phyloP scores from a whole-genome alignment of 2,113 vertebrate species.

The Todiramphus chloris region DNA sequence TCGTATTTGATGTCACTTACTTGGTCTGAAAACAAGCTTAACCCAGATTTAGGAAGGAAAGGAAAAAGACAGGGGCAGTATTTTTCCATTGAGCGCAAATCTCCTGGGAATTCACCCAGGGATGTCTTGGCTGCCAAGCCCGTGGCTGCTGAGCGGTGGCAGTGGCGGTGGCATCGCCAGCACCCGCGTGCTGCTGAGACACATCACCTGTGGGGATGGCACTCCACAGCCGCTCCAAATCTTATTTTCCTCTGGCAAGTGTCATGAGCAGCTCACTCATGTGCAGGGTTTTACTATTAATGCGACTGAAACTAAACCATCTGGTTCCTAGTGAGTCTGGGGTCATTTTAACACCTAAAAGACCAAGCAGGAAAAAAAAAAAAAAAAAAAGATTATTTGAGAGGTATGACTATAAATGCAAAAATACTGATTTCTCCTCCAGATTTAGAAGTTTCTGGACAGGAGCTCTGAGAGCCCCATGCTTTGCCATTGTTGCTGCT shows the following conservation, averaged over 20 bases:
- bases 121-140: not conserved
- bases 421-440: not conserved
- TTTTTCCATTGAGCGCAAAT: not conserved
- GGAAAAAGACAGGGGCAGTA: not conserved
- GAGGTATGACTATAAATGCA: not conserved
- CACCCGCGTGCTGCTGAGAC: rapidly evolving
- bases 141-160: rapidly evolving
- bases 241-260: not conserved
- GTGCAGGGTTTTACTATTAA: not conserved
- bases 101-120: not conserved
- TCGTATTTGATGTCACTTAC: not conserved
- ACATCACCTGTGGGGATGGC: not conserved
- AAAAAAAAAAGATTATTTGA: not conserved
- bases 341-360: not conserved
- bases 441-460: not conserved
- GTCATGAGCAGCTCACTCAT: not conserved
- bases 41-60: not conserved
- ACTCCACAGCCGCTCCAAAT: not conserved
- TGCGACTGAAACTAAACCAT: not conserved
- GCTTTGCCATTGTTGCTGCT: not conserved
- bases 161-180: not conserved
- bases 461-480: rapidly evolving
- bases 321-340: not conserved
- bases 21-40: not conserved
- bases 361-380: not conserved